Base-by-base conservation (phyloP, 1,140 invertebrate genomes). In the Achatina immaculata region DNA sequence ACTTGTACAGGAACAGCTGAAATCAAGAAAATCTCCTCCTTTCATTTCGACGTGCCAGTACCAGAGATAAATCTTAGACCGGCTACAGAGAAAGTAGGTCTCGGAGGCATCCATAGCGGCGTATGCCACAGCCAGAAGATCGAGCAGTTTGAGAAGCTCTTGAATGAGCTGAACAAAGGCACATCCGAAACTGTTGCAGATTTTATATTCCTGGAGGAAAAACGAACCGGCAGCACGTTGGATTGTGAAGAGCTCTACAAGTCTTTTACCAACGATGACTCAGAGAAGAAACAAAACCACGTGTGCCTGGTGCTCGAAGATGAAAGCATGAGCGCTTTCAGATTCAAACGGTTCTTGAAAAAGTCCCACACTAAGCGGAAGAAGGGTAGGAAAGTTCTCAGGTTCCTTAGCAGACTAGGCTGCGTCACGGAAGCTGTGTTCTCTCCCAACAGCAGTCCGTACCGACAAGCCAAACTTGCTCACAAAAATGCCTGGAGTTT, bases 331-430 rank as follows among this genome's bases (percentile, higher is more conserved):
- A 42, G 48, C 6, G 51, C 66, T 1, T 77, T 77, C 43, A 38
- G 82, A 9, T 83, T 83, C 78, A 83, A 80, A 58, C 78, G 78
- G 28, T 83, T 62, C 82, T 36, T 83, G 40, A 77, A 66, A 74
- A 83, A 80, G 68, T 76, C 74, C 19, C 81, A 82, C 72, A 75
- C 73, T 58, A 75, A 66, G 28, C 66, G 78, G n/a, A 51, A 75
- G 55, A 80, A 80, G 21, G 78, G 78, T 1, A 34, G 51, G 36
- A 79, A 66, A 36, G 38, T 68, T 24, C 45, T 82, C 31, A 38
- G 78, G 6, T 58, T 82, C 31, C 77, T 78, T 2, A 78, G 55
- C 62, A 36, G n/a, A 31, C 43, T 82, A n/a, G 65, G 43, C 40
- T 80, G 77, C 31, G 55, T 82, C 0, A 38, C 81, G 9, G 81